Evolutionary conservation across 2,888 invertebrate genomes (phyloP).

Genomic region (Rotaria socialis): DNA sequence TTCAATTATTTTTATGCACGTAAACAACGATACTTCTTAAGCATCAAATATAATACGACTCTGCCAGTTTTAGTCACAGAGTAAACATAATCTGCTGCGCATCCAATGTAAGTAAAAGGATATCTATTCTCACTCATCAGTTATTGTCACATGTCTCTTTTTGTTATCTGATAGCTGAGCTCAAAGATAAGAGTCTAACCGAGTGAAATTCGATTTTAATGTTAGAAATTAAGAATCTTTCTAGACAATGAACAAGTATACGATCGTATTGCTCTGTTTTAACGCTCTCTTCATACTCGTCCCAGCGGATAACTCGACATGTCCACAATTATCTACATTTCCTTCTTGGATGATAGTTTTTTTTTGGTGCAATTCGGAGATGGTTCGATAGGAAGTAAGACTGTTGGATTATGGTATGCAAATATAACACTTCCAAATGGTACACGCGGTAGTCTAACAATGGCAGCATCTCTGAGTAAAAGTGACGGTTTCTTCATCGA

Average conservation of each 20-base stretch:
- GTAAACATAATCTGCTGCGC: not conserved
- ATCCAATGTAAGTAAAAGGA: not conserved
- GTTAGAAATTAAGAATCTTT: not conserved
- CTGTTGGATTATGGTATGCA: not conserved
- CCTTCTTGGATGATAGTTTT: not conserved
- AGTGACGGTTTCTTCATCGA: not conserved
- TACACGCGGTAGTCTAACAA: not conserved
- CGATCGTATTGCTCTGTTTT: not conserved
- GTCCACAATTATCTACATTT: not conserved
- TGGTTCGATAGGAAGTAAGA: not conserved
- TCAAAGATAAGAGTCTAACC: not conserved
- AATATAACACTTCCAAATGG: slow-evolving; percentile 1
- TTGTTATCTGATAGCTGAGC: too few species aligned
- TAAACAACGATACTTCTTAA: too few species aligned
- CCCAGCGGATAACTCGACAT: not conserved
- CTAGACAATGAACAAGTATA: not conserved
- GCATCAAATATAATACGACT: not conserved
- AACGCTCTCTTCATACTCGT: not conserved
- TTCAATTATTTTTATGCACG: too few species aligned
- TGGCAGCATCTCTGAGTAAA: not conserved
- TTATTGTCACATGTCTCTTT: not conserved
- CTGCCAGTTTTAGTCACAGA: not conserved
- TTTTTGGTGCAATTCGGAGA: not conserved
- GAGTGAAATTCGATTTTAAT: not conserved
- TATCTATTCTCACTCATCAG: not conserved